A percentile compares a stretch with the other conserved stretches of the same genome.
phyloP scores from a whole-genome alignment of 2,113 vertebrate species.

The Hydrolagus affinis region DNA sequence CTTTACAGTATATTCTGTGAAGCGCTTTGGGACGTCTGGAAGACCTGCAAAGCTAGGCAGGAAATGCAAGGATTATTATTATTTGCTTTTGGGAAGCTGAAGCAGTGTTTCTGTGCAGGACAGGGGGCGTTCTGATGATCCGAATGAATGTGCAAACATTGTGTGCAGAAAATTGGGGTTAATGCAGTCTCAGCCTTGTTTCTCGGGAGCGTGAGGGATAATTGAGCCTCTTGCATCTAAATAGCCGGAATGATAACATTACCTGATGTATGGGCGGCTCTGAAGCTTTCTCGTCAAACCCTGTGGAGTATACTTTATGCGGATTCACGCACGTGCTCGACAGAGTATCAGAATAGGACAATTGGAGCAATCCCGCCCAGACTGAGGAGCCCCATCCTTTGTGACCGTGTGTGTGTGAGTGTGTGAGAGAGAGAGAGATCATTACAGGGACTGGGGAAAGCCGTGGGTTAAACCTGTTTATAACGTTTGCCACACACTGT shows the following conservation, averaged over 20 bases:
- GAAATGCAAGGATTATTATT: no score
- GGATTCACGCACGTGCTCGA: constrained; percentile 10
- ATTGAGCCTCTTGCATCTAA: no score
- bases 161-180: background rate
- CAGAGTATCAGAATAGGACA: constrained; percentile 19
- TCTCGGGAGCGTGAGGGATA: no score
- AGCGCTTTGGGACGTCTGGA: no score
- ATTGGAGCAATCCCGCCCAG: constrained; percentile 24
- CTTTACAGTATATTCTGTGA: no score
- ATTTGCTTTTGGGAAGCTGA: no score
- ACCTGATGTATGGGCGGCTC: background rate
- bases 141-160: background rate
- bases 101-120: no score
- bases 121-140: no score
- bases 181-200: no score
- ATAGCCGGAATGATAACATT: background rate
- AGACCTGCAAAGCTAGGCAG: no score
- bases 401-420: constrained; percentile 50
- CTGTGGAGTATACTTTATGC: constrained; percentile 7
- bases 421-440: no score
- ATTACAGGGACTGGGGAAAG: constrained; percentile 44
- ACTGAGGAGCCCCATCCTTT: constrained; percentile 11
- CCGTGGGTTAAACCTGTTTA: constrained; percentile 39
- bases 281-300: background rate
- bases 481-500: constrained; percentile 47